Base-by-base conservation (phyloP, 2,888 invertebrate genomes). In the Eurytoma adleriae region DNA sequence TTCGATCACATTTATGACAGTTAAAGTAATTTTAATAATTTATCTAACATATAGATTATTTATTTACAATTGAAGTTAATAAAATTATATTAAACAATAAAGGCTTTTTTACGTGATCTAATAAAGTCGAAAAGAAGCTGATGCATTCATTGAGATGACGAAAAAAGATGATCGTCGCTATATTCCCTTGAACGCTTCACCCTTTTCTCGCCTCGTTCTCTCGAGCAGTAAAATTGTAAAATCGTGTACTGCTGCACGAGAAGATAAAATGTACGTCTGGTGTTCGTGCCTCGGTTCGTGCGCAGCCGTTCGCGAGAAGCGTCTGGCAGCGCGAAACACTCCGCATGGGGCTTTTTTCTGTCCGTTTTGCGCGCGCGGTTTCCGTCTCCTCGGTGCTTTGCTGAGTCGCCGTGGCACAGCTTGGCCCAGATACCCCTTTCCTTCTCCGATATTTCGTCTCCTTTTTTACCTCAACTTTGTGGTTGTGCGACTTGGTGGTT, bases 161-260 rank as follows among this genome's bases (percentile, higher is more conserved):
- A 69, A 56, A 69, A 40, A 40, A 10, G 40, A 40, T 40, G 40
- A 40, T 54, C 30, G 70, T 20, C 20, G 57, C 14, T 4, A 20
- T 20, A 70, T 59, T 57, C 10, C 40, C 40, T 40, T 40, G 40
- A 40, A 40, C 7, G 40, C 40, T 30, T 18, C 57, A 5, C 12
- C 13, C 13, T 40, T 57, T 18, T 54, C 62, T 5, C 30, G 12
- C 62, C 18, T 66, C 50, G 4, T 66, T 18, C 30, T 48, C 70
- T 48, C 48, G 4, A 62, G 66, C 71, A 71, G 71, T 78, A 78
- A 78, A 71, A 71, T 78, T 78, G 71, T 67, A 59, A 71, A 59
- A 66, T 71, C 78, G 57, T 77, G 78, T 57, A 70, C 78, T 66
- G 78, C 59, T 59, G 18, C 61, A 30, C 54, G 57, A 50, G 48